These are phyloP conservation scores for Latrodectus elegans DNA, from an alignment of 2,888 invertebrate genomes.

Conservation along the genomic window DNA sequence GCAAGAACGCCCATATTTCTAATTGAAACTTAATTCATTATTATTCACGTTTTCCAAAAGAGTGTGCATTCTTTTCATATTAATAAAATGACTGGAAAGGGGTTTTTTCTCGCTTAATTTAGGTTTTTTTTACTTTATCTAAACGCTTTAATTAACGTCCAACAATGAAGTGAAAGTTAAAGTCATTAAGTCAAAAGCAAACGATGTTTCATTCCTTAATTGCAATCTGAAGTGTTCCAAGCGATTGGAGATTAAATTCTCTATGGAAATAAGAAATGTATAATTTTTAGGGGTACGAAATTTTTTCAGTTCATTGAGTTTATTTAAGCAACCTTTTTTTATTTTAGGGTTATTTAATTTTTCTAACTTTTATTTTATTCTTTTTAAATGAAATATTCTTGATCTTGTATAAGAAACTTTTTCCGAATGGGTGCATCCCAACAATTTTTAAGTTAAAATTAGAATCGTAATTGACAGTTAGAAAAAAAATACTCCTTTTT, in stretches of 20 bases:
- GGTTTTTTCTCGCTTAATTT: conserved; percentile 4
- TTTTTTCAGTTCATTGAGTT: conserved; percentile 22
- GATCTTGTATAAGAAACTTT: too few species aligned
- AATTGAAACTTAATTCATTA: conserved; percentile 41
- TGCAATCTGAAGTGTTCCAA: conserved; percentile 43
- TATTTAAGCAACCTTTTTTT: neutral
- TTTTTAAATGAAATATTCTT: too few species aligned
- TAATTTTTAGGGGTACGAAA: neutral
- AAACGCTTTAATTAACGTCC: conserved; percentile 40
- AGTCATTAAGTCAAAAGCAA: conserved; percentile 60
- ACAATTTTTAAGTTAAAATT: too few species aligned
- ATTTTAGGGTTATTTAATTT: neutral
- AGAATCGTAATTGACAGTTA: too few species aligned
- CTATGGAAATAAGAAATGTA: conserved; percentile 36
- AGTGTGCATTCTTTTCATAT: conserved; percentile 24
- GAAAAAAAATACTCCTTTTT: too few species aligned
- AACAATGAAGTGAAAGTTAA: conserved; percentile 53
- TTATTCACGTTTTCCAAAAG: conserved; percentile 5
- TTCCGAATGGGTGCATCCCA: too few species aligned
- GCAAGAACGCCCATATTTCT: conserved; percentile 12
- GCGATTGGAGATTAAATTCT: conserved; percentile 19
- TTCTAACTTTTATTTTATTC: too few species aligned
- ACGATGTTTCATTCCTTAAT: conserved; percentile 44
- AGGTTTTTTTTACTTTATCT: neutral
- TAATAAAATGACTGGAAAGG: conserved; percentile 40